These are phyloP conservation scores for Rugalucina vietnamica DNA, from an alignment of 2,888 invertebrate species.

Conservation along the genomic window DNA sequence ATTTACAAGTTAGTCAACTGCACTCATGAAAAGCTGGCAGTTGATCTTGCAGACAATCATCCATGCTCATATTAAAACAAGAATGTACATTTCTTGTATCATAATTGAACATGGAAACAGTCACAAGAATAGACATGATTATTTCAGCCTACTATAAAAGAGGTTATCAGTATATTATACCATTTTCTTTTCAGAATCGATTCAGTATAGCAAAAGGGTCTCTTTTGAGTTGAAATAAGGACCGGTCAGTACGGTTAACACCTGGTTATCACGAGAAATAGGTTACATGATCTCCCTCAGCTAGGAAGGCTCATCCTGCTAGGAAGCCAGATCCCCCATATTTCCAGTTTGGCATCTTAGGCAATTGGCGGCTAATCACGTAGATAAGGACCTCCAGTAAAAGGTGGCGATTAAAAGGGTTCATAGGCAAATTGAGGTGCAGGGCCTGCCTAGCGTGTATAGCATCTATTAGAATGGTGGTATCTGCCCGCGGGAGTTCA, in stretches of 20 bases:
- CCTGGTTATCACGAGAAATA: not conserved
- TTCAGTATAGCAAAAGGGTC: conserved; percentile 12
- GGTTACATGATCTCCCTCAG: not conserved
- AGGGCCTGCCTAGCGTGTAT: conserved; percentile 2
- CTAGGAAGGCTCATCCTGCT: not conserved
- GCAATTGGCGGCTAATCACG: not conserved
- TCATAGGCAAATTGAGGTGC: conserved; percentile 4
- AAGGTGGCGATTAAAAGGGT: conserved; percentile 6
- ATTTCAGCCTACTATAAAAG: too few species aligned
- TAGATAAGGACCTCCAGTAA: conserved; percentile 9
- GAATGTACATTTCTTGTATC: not conserved
- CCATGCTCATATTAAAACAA: not conserved
- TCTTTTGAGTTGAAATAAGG: conserved; percentile 3
- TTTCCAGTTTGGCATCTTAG: conserved; percentile 7
- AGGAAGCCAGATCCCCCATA: not conserved
- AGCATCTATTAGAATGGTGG: not conserved
- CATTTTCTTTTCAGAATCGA: not conserved
- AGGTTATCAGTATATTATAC: not conserved
- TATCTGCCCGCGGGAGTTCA: conserved; percentile 3
- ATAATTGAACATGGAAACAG: not conserved
- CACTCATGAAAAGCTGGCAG: too few species aligned
- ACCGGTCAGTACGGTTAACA: not conserved
- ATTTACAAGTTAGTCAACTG: too few species aligned
- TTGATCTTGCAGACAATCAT: too few species aligned
- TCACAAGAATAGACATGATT: too few species aligned